Evolutionary conservation across 2,113 vertebrate species (phyloP).

Genomic region (Cinclus cinclus): DNA sequence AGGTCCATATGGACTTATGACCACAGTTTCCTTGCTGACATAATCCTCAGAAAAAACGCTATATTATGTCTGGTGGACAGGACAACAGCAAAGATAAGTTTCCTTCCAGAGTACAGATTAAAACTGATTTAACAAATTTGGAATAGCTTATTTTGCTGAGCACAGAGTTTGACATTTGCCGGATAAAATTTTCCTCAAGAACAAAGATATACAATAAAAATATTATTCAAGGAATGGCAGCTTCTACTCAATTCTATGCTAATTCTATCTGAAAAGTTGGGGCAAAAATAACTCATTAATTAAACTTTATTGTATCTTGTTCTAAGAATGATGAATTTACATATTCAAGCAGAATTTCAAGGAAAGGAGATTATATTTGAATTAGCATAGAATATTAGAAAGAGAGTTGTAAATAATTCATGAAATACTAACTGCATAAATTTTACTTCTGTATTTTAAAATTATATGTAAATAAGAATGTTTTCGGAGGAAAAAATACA

Average conservation of each 20-base stretch:
- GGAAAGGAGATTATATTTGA: neutral
- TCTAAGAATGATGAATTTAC: neutral
- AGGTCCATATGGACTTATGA: neutral
- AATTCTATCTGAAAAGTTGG: neutral
- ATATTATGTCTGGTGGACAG: neutral
- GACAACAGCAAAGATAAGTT: neutral
- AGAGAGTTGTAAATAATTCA: neutral
- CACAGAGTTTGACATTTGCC: constrained; percentile 4
- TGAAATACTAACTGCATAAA: neutral
- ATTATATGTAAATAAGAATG: neutral
- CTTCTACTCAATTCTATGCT: neutral
- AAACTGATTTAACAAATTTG: constrained; percentile 22
- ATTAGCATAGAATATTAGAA: neutral
- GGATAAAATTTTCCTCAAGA: constrained; percentile 21
- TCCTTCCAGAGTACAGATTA: constrained; percentile 22
- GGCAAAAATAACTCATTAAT: neutral
- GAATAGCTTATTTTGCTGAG: constrained; percentile 10
- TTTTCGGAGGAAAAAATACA: neutral
- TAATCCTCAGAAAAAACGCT: neutral
- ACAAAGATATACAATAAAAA: neutral
- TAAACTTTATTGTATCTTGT: neutral
- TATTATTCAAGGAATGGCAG: neutral
- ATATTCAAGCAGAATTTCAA: neutral
- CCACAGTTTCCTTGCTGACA: neutral
- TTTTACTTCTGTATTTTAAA: neutral